Evolutionary conservation across 2,888 invertebrate genomes (phyloP).

Genomic region (Leptarthrus brevirostris): DNA sequence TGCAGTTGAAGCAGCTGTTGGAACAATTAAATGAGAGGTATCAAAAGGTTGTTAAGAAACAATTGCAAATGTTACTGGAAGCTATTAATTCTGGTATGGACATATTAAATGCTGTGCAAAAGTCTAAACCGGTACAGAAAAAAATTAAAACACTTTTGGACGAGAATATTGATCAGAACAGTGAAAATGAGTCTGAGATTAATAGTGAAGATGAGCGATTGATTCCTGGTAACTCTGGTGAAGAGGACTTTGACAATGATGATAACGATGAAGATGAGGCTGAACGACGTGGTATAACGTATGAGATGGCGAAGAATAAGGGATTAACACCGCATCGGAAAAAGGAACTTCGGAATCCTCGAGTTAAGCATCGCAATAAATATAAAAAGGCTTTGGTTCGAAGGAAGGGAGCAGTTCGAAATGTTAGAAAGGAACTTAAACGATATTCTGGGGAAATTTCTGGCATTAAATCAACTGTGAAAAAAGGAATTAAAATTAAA

Average conservation of each 20-base stretch:
- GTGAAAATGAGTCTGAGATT: constrained; percentile 10
- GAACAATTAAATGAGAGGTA: constrained; percentile 79
- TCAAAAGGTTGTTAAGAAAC: constrained; percentile 74
- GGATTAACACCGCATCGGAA: constrained; percentile 91
- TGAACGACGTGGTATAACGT: constrained; percentile 85
- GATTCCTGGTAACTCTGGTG: constrained; percentile 57
- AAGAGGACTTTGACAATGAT: constrained; percentile 59
- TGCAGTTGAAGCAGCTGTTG: constrained; percentile 82
- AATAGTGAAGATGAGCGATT: constrained; percentile 50
- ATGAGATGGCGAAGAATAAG: constrained; percentile 96
- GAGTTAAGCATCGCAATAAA: constrained; percentile 94
- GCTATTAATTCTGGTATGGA: constrained; percentile 68
- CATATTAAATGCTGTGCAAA: constrained; percentile 60
- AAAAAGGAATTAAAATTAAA: constrained; percentile 90
- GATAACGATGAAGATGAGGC: constrained; percentile 63
- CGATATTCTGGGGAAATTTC: constrained; percentile 93
- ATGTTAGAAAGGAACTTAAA: constrained; percentile 81
- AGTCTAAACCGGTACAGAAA: neutral
- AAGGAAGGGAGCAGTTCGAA: constrained; percentile 92
- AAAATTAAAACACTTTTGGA: neutral
- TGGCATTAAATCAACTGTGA: constrained; percentile 90
- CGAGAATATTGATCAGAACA: neutral
- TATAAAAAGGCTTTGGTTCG: constrained; percentile 92
- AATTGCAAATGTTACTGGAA: constrained; percentile 74
- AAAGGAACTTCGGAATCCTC: constrained; percentile 92